phyloP scores from a whole-genome alignment of 2,888 invertebrate genomes.

The Taenaris catops region DNA sequence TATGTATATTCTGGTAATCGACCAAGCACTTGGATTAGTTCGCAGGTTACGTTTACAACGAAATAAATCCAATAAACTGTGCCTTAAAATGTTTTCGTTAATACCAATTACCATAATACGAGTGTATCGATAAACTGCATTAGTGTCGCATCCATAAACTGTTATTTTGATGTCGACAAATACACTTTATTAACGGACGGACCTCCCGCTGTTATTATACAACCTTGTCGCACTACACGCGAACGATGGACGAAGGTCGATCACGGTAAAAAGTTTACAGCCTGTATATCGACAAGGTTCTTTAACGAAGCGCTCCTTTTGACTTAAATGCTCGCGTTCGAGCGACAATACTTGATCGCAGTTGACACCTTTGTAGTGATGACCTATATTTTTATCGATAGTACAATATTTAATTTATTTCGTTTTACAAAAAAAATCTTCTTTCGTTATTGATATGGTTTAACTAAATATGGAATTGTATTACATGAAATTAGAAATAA shows the following conservation, averaged over 20 bases:
- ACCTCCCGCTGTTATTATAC: constrained; percentile 61
- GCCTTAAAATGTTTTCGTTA: constrained; percentile 14
- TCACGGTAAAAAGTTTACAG: constrained; percentile 44
- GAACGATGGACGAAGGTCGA: constrained; percentile 33
- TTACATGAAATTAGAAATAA: too few species aligned
- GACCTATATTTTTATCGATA: too few species aligned
- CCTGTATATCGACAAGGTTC: constrained; percentile 59
- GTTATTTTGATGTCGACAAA: constrained; percentile 76
- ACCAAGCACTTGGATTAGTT: constrained; percentile 5
- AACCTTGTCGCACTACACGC: constrained; percentile 53
- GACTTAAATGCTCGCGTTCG: constrained; percentile 69
- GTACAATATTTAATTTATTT: too few species aligned
- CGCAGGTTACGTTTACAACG: constrained; percentile 8
- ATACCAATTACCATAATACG: constrained; percentile 22
- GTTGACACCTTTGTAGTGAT: constrained; percentile 69
- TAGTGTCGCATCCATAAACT: constrained; percentile 65
- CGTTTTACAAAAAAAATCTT: too few species aligned
- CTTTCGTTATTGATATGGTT: too few species aligned
- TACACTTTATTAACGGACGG: constrained; percentile 69
- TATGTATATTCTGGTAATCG: not conserved
- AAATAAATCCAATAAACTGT: constrained; percentile 14
- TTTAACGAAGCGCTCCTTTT: constrained; percentile 56
- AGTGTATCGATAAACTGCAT: constrained; percentile 50
- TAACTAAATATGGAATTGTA: too few species aligned
- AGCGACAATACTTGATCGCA: constrained; percentile 62